Percentiles rank a stretch among this genome's conserved stretches.
phyloP scores from a whole-genome alignment of 2,888 invertebrate species.

The Aleiodes leptofemur region DNA sequence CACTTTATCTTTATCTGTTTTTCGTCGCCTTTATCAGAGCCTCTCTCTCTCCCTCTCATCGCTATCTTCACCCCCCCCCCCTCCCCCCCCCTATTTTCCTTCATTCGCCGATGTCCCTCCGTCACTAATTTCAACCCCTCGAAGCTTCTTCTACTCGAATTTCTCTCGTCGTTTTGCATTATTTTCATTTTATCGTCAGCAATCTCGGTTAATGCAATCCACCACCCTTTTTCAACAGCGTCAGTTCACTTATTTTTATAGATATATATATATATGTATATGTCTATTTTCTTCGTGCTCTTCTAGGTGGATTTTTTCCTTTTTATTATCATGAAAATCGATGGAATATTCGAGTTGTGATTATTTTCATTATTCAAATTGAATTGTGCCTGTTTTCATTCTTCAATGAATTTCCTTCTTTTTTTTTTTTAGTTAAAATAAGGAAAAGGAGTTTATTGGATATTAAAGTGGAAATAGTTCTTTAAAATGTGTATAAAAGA shows the following conservation, averaged over 20 bases:
- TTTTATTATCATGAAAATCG: conserved; percentile 18
- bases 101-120: conserved; percentile 45
- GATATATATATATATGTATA: conserved; percentile 48
- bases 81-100: background rate
- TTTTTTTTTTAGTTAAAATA: background rate
- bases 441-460: background rate
- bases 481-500: background rate
- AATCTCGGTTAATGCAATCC: conserved; percentile 74
- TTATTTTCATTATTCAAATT: conserved; percentile 43
- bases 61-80: background rate
- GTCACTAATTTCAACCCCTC: conserved; percentile 41
- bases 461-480: background rate
- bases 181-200: conserved; percentile 75
- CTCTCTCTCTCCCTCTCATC: conserved; percentile 26
- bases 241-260: conserved; percentile 44
- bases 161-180: conserved; percentile 70
- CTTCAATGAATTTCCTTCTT: background rate
- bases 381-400: conserved; percentile 35
- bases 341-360: conserved; percentile 32
- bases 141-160: conserved; percentile 36
- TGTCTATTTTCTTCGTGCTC: conserved; percentile 53
- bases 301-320: conserved; percentile 23
- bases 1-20: conserved; percentile 67
- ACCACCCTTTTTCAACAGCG: conserved; percentile 32
- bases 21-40: conserved; percentile 33